Base-by-base conservation (phyloP, 2,113 vertebrate genomes). In the Brachyistius frenatus region DNA sequence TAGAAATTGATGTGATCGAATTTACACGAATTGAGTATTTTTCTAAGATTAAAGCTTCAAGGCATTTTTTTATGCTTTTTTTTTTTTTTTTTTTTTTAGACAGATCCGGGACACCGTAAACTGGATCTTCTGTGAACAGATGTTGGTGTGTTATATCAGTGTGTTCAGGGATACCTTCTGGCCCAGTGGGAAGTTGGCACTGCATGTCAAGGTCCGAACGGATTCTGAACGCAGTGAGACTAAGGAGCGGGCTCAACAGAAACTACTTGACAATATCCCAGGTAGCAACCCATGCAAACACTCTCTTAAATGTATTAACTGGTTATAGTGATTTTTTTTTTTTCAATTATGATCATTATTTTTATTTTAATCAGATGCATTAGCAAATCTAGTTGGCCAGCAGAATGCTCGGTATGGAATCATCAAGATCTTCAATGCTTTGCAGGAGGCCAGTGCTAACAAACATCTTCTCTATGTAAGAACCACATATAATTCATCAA, bases 391-490 rank as follows among this genome's bases (percentile, higher is more conserved):
- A 7, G 97, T 99, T 62, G 98, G 98, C 89, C 98, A 99, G 84
- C 98, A 99, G 91, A 99, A 99, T 9, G 97, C 97, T 30, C 96
- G 98, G 50, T 96, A 96, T 0, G 98, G 98, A 44, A 96, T 99
- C 86, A 97, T 99, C 87, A 99, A 99, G 94, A 96, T 99, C 91
- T 99, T 99, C 92, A 98, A 96, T 11, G 97, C 96, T 0, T 87
- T 99, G 78, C 98, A 99, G 94, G 98, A 99, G 92, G 94, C 95
- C 62, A 95, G 93, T 85, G 98, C 98, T 92, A 99, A 99, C 95
- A 99, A 97, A 88, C 98, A 99, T 87, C 96, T 99, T 39, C 94
- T 99, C 68, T 99, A 99, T 67, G 98, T 99, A 94, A 98, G 97
- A 69, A 50, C 7, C 15, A 39, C 93, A 33, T 2, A 13, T 11